Evolutionary conservation across 2,797 vertebrate genomes (phyloP), one percentile per base, ranked within the genome.

Genomic region (Ceryle rudis): DNA sequence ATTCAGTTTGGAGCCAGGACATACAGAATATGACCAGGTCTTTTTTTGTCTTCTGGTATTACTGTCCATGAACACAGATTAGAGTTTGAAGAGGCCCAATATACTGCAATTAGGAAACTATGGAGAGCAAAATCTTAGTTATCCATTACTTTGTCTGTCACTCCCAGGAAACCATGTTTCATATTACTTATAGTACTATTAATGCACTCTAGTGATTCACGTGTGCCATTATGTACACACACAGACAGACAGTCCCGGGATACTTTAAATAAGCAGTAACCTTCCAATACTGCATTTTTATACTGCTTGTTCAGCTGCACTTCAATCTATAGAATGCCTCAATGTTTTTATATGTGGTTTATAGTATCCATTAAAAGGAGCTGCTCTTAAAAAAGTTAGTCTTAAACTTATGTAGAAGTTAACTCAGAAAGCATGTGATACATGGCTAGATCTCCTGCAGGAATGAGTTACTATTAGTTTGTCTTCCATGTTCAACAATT

Each of bases 161-260:
- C 25, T 46, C 46, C 42, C 15, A 80, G 52, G 37, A 95, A 69
- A 4, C 15, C 35, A 46, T 8, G 12, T 19, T 73, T 87, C 2
- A 1, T 18, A 31, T 14, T 54, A 60, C 25, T 72, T 80, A 23
- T 0, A 47, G 29, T 47, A 64, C 12, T 78, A 8, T 23, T 7
- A 44, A 28, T 5, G 10, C 14, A 72, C 22, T 61, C 9, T 0
- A n/a, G 25, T 64, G 17, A 35, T 52, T 67, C 42, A 39, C 14
- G 41, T 28, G 47, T 39, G 55, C 55, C 35, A 4, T 22, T 44
- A 71, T 3, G 20, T 64, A 47, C 22, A 60, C 19, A 31, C 14
- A 51, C 29, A 35, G 0, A 18, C 0, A 88, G 37, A 47, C 3
- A 72, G 22, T n/a, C n/a, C 25, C 62, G 14, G 47, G 46, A n/a